These are phyloP conservation scores for Serinus canaria DNA, from an alignment of 2,113 vertebrate genomes.

Conservation along the genomic window DNA sequence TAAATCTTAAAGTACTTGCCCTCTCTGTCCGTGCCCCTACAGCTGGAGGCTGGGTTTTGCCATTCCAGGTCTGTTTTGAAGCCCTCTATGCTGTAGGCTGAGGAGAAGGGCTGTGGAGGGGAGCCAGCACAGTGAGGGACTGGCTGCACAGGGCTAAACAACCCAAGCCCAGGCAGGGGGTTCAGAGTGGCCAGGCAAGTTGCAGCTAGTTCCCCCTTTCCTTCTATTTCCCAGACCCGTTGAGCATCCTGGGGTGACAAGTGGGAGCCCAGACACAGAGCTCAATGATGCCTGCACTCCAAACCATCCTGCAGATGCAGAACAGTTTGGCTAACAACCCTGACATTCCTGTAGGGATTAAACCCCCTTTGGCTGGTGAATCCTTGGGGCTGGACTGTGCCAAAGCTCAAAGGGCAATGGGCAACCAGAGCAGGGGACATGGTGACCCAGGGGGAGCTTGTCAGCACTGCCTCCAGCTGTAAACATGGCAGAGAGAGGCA, in stretches of 20 bases:
- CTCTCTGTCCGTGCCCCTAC: slow-evolving; percentile 16
- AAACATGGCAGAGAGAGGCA: slow-evolving; percentile 41
- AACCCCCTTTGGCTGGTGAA: neutral
- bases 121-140: neutral
- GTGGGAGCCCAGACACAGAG: neutral
- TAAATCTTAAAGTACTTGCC: slow-evolving; percentile 70
- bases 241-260: neutral
- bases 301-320: neutral
- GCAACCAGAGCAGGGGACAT: neutral
- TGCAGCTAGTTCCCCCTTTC: neutral
- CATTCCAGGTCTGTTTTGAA: neutral
- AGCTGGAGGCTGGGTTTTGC: slow-evolving; percentile 32
- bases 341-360: neutral
- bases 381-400: neutral
- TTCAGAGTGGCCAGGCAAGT: neutral
- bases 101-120: neutral
- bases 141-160: neutral
- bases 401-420: neutral
- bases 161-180: neutral
- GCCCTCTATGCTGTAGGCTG: neutral
- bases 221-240: fast-evolving
- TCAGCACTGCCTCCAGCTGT: slow-evolving; percentile 42
- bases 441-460: neutral
- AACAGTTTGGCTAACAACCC: neutral
- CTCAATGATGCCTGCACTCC: neutral